Evolutionary conservation across 2,113 vertebrate genomes (phyloP).

Genomic region (Laticauda laticaudata): DNA sequence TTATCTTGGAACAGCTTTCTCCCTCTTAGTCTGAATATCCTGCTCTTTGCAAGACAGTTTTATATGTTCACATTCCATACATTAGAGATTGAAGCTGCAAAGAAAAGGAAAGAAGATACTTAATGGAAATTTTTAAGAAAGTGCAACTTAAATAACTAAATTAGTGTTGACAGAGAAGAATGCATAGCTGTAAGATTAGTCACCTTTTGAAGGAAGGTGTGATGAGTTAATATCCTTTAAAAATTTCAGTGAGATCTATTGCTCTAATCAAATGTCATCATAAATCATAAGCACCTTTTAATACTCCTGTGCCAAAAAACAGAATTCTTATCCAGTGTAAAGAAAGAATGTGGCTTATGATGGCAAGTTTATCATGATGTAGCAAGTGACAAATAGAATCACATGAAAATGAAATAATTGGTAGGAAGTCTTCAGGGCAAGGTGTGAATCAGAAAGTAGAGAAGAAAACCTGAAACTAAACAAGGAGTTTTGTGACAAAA

Average conservation of each 20-base stretch:
- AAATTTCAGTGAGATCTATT: constrained; percentile 14
- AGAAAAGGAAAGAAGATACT: constrained; percentile 13
- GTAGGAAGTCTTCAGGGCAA: not conserved
- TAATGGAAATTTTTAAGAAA: constrained; percentile 45
- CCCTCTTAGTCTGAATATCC: not conserved
- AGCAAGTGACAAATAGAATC: not conserved
- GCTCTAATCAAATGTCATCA: constrained; percentile 18
- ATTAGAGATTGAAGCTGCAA: constrained; percentile 24
- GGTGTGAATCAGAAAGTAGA: not conserved
- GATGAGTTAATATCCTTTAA: constrained; percentile 22
- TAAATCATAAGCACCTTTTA: constrained; percentile 29
- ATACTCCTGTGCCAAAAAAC: not conserved
- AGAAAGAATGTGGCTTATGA: not conserved
- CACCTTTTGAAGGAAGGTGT: constrained; percentile 16
- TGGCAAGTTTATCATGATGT: not conserved
- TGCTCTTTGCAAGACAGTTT: constrained; percentile 24
- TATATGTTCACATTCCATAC: constrained; percentile 2
- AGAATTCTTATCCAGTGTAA: constrained; percentile 7
- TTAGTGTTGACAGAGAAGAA: constrained; percentile 26
- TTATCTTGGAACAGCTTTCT: constrained; percentile 20
- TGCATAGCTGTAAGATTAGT: constrained; percentile 21
- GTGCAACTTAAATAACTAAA: constrained; percentile 42
- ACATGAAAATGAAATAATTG: not conserved
- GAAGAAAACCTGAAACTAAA: not conserved
- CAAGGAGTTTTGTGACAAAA: not conserved